phyloP scores from a whole-genome alignment of 2,797 vertebrate species.

The Thripadectes ignobilis region DNA sequence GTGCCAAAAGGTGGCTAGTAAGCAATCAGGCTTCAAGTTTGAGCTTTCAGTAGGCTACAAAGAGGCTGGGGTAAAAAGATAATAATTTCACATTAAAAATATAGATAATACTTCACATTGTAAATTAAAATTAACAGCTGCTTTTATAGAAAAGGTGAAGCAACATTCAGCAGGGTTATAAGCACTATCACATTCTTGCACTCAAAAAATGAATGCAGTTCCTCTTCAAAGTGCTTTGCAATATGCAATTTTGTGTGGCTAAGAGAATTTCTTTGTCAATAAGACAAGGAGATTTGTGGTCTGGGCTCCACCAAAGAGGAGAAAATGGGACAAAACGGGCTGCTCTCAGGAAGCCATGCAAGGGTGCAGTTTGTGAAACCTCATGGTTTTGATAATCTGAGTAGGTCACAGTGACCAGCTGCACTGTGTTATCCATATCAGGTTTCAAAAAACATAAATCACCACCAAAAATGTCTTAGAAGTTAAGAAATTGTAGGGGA shows the following conservation, averaged over 20 bases:
- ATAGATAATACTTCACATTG: not conserved
- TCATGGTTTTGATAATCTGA: not conserved
- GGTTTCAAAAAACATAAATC: not conserved
- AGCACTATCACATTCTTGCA: not conserved
- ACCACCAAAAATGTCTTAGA: not conserved
- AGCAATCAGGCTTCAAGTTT: not conserved
- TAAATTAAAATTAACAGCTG: not conserved
- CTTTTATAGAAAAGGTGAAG: not conserved
- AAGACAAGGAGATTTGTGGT: fast-evolving
- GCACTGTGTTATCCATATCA: not conserved
- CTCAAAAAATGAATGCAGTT: not conserved
- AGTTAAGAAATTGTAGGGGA: not conserved
- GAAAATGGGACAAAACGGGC: not conserved
- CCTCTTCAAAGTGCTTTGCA: not conserved
- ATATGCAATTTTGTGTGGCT: not conserved
- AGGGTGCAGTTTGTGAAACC: not conserved
- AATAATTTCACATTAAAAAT: not conserved
- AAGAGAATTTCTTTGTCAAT: not conserved
- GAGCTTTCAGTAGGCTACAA: not conserved
- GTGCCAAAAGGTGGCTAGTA: not conserved
- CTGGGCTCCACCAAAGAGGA: not conserved
- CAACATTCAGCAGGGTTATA: not conserved
- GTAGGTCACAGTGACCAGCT: not conserved
- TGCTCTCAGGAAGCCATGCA: not conserved
- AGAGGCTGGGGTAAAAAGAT: not conserved